These are phyloP conservation scores for Petrocephalus zakoni DNA, from an alignment of 2,113 vertebrate species.

Conservation along the genomic window DNA sequence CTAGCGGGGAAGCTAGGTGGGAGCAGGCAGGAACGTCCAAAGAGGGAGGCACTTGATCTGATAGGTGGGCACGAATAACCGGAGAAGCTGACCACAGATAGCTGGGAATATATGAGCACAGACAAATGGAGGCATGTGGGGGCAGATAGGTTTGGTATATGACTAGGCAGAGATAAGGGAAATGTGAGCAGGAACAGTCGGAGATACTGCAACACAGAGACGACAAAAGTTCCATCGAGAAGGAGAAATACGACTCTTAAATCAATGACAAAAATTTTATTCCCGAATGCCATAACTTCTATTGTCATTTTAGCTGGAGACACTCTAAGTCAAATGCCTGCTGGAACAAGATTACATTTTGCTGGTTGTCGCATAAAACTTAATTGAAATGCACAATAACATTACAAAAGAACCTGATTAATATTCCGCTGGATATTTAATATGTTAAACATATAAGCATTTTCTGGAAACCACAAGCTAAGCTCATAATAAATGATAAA, in stretches of 20 bases:
- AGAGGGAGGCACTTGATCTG: background rate
- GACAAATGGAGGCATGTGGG: background rate
- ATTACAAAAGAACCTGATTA: background rate
- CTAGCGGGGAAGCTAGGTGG: background rate
- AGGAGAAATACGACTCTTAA: background rate
- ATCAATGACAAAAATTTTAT: background rate
- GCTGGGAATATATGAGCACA: background rate
- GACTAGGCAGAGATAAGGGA: background rate
- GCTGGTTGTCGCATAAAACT: background rate
- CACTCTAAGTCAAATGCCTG: constrained; percentile 2
- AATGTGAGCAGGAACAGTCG: background rate
- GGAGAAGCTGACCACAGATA: background rate
- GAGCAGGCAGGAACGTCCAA: background rate
- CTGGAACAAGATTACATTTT: background rate
- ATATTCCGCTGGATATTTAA: background rate
- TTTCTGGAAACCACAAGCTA: background rate
- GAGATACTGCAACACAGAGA: background rate
- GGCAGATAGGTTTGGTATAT: background rate
- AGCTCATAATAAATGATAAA: background rate
- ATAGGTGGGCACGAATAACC: background rate
- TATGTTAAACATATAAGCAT: background rate
- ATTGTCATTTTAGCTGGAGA: background rate
- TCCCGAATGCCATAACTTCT: background rate
- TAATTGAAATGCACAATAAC: constrained; percentile 2
- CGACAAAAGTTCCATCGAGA: background rate